These are phyloP conservation scores for Protophormia terraenovae DNA, from an alignment of 2,888 invertebrate genomes.

Conservation along the genomic window DNA sequence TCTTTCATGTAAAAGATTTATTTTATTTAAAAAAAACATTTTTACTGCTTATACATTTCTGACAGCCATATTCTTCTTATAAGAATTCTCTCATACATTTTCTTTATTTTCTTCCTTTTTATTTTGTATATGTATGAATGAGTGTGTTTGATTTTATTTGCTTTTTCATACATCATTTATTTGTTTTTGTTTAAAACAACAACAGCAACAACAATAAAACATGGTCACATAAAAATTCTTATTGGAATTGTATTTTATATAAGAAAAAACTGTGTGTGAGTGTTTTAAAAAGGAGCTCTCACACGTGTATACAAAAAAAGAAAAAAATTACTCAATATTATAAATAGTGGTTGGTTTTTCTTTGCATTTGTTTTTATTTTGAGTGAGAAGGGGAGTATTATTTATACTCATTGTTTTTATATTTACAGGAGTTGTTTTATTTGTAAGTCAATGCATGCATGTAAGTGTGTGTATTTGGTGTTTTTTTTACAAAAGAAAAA, in stretches of 20 bases:
- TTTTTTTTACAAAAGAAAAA: constrained; percentile 5
- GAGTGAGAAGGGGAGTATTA: neutral
- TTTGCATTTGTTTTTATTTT: neutral
- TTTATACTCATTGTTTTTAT: constrained; percentile 17
- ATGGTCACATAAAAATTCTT: too few relatives aligned
- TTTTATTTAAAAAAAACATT: constrained; percentile 44
- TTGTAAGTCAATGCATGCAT: neutral
- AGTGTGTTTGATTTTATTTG: too few relatives aligned
- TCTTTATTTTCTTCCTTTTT: too few relatives aligned
- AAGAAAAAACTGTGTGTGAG: too few relatives aligned
- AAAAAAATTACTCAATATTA: constrained; percentile 3
- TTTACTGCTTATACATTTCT: constrained; percentile 41
- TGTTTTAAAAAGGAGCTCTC: constrained; percentile 30
- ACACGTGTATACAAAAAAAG: constrained; percentile 45
- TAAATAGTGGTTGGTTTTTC: constrained; percentile 43
- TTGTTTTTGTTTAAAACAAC: too few relatives aligned
- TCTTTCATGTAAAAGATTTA: constrained; percentile 12
- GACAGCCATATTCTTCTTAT: constrained; percentile 1
- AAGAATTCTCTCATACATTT: neutral
- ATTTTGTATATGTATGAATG: too few relatives aligned
- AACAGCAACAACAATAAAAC: too few relatives aligned
- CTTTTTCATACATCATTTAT: too few relatives aligned
- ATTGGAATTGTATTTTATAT: too few relatives aligned
- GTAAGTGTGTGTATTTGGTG: neutral
- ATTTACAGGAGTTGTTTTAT: neutral